Evolutionary conservation across 2,113 vertebrate genomes (phyloP).

Genomic region (Anser brachyrhynchus): DNA sequence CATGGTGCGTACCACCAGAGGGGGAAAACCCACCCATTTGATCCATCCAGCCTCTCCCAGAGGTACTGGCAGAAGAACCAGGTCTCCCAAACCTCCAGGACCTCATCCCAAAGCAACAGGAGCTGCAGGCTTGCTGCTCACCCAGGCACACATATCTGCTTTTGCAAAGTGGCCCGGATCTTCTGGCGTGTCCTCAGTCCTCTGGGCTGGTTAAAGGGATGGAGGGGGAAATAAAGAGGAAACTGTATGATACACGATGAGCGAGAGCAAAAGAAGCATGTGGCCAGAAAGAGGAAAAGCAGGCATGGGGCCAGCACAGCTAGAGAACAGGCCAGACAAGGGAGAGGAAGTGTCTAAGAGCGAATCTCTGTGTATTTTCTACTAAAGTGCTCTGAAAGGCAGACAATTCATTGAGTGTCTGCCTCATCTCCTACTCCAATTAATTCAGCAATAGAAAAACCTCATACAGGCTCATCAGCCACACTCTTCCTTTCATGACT

Average conservation of each 20-base stretch:
- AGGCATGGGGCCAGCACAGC: not conserved
- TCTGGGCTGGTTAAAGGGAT: not conserved
- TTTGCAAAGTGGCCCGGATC: not conserved
- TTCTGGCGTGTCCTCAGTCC: not conserved
- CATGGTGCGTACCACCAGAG: not conserved
- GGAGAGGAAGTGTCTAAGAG: not conserved
- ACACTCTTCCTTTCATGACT: not conserved
- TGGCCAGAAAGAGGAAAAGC: not conserved
- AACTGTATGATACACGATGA: not conserved
- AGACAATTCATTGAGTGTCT: not conserved
- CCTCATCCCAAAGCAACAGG: not conserved
- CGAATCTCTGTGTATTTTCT: not conserved
- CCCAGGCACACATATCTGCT: no score
- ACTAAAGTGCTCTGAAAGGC: not conserved
- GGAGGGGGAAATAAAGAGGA: not conserved
- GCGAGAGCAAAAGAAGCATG: not conserved
- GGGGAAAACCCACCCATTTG: no score
- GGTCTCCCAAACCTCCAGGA: not conserved
- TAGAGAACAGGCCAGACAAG: not conserved
- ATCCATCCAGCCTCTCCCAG: not conserved
- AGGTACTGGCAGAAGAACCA: not conserved
- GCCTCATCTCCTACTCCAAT: slow-evolving; percentile 1
- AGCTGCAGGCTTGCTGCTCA: not conserved
- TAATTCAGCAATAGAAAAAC: not conserved
- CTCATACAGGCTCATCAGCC: slow-evolving; percentile 6